These are phyloP conservation scores for Oscheius onirici DNA, from an alignment of 2,888 invertebrate genomes.

Conservation along the genomic window DNA sequence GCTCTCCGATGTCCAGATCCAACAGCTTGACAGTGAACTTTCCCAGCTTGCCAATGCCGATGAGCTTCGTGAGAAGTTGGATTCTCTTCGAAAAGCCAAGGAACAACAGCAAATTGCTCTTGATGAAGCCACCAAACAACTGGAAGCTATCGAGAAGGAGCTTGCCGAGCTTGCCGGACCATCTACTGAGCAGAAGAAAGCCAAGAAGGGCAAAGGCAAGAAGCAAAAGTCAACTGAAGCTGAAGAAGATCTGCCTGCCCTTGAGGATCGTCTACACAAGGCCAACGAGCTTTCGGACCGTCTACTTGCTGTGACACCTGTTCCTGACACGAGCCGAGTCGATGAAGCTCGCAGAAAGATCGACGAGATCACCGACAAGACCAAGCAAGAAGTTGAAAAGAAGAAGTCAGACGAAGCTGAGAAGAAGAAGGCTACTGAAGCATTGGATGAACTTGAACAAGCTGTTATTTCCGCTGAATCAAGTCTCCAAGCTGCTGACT, in stretches of 20 bases:
- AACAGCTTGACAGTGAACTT: constrained; percentile 36
- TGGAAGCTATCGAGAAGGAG: constrained; percentile 34
- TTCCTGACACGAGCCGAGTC: constrained; percentile 4
- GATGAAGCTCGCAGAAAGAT: constrained; percentile 19
- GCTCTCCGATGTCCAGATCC: constrained; percentile 20
- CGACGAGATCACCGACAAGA: constrained; percentile 30
- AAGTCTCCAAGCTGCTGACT: constrained; percentile 31
- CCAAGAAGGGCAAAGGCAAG: constrained; percentile 29
- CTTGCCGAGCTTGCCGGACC: constrained; percentile 35
- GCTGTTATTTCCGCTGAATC: constrained; percentile 43
- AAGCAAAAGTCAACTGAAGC: constrained; percentile 10
- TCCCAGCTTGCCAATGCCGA: constrained; percentile 42
- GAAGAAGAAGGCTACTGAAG: constrained; percentile 35
- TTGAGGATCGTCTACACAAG: constrained; percentile 21
- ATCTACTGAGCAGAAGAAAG: constrained; percentile 35
- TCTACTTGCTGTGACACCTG: constrained; percentile 5
- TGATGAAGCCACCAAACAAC: constrained; percentile 7
- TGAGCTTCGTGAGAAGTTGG: constrained; percentile 42
- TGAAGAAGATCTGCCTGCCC: constrained; percentile 5
- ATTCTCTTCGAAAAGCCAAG: constrained; percentile 38
- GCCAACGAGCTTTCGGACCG: constrained; percentile 15
- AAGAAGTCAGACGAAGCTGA: constrained; percentile 18
- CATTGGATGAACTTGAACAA: constrained; percentile 41
- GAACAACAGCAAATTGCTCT: constrained; percentile 29
- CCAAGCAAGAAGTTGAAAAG: constrained; percentile 36